Percentiles rank a stretch among this genome's conserved stretches.
These are phyloP conservation scores for Cyclina sinensis DNA, from an alignment of 1,140 invertebrate species.

Conservation along the genomic window DNA sequence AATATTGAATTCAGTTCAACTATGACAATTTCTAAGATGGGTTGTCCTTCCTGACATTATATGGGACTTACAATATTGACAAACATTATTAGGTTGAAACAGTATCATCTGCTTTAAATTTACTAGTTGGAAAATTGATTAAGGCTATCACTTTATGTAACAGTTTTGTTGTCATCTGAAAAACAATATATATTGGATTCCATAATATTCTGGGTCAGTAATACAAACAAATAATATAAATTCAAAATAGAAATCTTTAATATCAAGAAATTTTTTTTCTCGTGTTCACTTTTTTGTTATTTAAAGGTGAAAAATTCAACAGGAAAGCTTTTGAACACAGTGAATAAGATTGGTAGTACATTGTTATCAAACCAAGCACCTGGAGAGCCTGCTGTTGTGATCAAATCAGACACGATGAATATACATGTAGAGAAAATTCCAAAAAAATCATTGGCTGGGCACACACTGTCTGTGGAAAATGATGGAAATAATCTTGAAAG, in stretches of 20 bases:
- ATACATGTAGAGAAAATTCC: constrained; percentile 2
- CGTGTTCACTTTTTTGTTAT: background rate
- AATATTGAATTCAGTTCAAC: too few species aligned
- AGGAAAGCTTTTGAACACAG: constrained; percentile 5
- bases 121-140: too few species aligned
- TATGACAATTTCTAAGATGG: too few species aligned
- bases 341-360: constrained; percentile 15
- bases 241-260: background rate
- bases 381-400: background rate
- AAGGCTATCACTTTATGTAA: too few species aligned
- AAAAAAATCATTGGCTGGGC: background rate
- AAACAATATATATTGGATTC: too few species aligned
- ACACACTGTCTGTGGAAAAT: background rate
- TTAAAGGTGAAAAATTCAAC: constrained; percentile 30
- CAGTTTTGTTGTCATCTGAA: too few species aligned
- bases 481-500: background rate
- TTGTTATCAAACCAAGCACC: background rate
- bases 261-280: background rate
- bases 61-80: too few species aligned
- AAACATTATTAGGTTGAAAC: too few species aligned
- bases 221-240: background rate
- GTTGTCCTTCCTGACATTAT: too few species aligned
- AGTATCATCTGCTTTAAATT: too few species aligned
- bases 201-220: too few species aligned
- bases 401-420: constrained; percentile 25